A percentile compares a stretch with the other conserved stretches of the same genome.
phyloP scores from a whole-genome alignment of 2,888 invertebrate species.

The Drosophila rubida region DNA sequence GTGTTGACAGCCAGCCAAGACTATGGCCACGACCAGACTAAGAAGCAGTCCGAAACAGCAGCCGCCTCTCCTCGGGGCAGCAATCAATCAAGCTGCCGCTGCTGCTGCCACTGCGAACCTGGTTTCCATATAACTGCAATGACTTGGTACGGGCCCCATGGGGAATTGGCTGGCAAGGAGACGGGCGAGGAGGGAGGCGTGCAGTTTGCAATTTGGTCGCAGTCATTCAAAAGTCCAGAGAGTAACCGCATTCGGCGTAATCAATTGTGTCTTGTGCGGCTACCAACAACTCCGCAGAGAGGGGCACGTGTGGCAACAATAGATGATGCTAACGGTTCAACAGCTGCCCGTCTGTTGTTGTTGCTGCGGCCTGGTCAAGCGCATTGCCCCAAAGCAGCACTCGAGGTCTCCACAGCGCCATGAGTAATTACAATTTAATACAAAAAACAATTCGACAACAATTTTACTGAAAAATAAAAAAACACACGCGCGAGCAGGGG shows the following conservation, averaged over 20 bases:
- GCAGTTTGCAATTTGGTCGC: slow-evolving; percentile 31
- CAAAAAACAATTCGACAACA: slow-evolving; percentile 57
- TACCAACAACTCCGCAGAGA: slow-evolving; percentile 57
- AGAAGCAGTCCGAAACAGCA: slow-evolving; percentile 20
- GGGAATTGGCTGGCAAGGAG: slow-evolving; percentile 46
- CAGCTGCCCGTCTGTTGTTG: slow-evolving; percentile 53
- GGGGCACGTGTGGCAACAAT: slow-evolving; percentile 67
- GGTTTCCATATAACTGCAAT: slow-evolving; percentile 61
- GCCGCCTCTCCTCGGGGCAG: slow-evolving; percentile 46
- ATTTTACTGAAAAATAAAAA: slow-evolving; percentile 31
- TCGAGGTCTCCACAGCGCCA: slow-evolving; percentile 54
- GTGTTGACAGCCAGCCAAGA: slow-evolving; percentile 82
- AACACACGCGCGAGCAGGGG: too few relatives aligned
- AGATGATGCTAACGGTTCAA: slow-evolving; percentile 66
- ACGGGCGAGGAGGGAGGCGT: slow-evolving; percentile 17
- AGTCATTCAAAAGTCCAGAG: slow-evolving; percentile 48
- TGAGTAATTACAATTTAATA: slow-evolving; percentile 83
- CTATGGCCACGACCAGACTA: slow-evolving; percentile 32
- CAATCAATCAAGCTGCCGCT: slow-evolving; percentile 77
- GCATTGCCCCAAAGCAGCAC: slow-evolving; percentile 19
- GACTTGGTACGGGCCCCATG: slow-evolving; percentile 66
- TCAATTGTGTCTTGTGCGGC: slow-evolving; percentile 67
- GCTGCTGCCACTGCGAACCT: slow-evolving; percentile 11
- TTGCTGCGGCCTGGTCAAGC: slow-evolving; percentile 42
- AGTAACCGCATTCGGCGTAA: slow-evolving; percentile 79